These are phyloP conservation scores for Agrotis puta DNA, from an alignment of 2,888 invertebrate genomes.

Conservation along the genomic window DNA sequence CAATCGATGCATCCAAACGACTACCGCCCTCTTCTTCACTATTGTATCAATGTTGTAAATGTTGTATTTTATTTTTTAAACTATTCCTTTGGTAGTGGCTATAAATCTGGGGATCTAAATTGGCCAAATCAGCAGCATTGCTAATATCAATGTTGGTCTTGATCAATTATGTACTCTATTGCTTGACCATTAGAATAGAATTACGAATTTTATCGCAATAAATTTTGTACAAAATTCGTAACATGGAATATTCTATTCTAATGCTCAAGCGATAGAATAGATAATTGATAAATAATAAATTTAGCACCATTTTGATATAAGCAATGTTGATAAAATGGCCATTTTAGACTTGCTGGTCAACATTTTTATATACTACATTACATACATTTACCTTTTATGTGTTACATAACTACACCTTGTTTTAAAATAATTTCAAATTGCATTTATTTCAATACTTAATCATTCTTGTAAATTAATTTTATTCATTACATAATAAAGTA, in stretches of 20 bases:
- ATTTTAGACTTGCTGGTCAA: constrained; percentile 39
- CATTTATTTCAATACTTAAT: constrained; percentile 44
- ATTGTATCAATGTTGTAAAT: constrained; percentile 90
- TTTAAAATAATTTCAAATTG: constrained; percentile 41
- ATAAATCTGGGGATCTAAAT: constrained; percentile 58
- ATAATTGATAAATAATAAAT: no score
- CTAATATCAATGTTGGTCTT: no score
- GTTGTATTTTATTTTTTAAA: constrained; percentile 67
- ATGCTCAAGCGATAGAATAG: no score
- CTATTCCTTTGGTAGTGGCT: constrained; percentile 67
- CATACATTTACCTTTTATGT: constrained; percentile 46
- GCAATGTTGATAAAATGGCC: no score
- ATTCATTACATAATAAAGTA: constrained; percentile 27
- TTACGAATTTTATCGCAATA: no score
- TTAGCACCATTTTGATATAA: no score
- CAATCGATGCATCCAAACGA: constrained; percentile 85
- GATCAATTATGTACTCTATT: no score
- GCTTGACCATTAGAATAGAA: no score
- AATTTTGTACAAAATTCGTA: no score
- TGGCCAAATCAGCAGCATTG: no score
- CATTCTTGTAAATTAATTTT: constrained; percentile 34
- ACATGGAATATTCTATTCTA: no score
- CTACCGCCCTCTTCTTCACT: constrained; percentile 91
- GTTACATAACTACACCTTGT: constrained; percentile 48
- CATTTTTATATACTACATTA: constrained; percentile 50